These are phyloP conservation scores for Drosophila teissieri DNA, from an alignment of 1,140 invertebrate genomes.

Conservation along the genomic window DNA sequence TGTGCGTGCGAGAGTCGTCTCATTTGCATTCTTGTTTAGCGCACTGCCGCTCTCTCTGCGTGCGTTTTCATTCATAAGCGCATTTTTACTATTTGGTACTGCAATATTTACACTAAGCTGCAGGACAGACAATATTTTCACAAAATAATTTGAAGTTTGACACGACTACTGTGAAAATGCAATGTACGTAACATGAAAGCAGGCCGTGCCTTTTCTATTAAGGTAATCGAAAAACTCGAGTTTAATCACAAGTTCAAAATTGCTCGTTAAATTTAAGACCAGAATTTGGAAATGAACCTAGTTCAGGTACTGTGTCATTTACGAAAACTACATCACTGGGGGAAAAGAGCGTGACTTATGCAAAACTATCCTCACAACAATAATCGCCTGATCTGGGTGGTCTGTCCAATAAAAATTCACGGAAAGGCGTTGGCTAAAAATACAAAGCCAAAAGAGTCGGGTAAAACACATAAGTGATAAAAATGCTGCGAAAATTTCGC, in stretches of 20 bases:
- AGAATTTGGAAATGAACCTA: conserved; percentile 19
- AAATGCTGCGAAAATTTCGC: conserved; percentile 45
- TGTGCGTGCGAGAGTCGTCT: conserved; percentile 9
- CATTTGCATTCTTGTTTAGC: conserved; percentile 42
- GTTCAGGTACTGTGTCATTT: conserved; percentile 22
- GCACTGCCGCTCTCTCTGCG: neutral
- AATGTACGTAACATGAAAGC: neutral
- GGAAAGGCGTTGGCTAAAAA: conserved; percentile 42
- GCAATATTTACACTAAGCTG: neutral
- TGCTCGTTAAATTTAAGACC: conserved; percentile 11
- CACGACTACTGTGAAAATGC: too few species aligned
- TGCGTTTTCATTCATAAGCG: conserved; percentile 80
- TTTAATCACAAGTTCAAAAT: conserved; percentile 23
- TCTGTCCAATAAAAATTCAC: conserved; percentile 9
- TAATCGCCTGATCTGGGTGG: conserved; percentile 1
- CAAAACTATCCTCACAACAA: neutral
- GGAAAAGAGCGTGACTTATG: too few species aligned
- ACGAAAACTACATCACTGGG: neutral
- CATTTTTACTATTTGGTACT: conserved; percentile 47
- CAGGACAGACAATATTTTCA: too few species aligned
- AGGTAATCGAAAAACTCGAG: conserved; percentile 3
- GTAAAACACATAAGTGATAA: conserved; percentile 4
- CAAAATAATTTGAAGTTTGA: too few species aligned
- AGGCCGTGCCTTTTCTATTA: conserved; percentile 35
- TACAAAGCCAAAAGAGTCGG: conserved; percentile 7